Conservation (phyloP, 2,797 vertebrate species). For the Rhinophrynus dorsalis region DNA sequence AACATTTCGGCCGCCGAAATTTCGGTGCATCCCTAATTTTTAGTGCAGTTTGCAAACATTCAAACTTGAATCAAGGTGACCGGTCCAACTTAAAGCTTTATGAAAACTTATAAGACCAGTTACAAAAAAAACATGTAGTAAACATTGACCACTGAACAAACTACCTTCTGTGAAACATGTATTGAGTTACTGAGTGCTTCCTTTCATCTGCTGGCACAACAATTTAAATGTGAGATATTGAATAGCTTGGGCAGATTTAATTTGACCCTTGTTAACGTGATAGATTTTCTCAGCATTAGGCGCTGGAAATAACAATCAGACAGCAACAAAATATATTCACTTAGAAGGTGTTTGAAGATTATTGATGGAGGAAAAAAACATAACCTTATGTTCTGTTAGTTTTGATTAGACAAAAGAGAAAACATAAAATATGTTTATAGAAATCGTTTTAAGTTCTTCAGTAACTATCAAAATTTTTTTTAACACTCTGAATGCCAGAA, state of each 20-base stretch:
- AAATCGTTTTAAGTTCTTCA: too few species aligned
- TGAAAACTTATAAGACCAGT: too few species aligned
- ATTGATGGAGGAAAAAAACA: conserved; percentile 22
- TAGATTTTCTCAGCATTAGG: conserved; percentile 20
- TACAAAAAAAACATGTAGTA: too few species aligned
- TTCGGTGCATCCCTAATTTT: too few species aligned
- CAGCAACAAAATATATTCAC: neutral
- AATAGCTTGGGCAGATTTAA: conserved; percentile 17
- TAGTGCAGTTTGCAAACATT: too few species aligned
- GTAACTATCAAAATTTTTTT: too few species aligned
- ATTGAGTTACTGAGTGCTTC: neutral
- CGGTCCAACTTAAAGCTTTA: too few species aligned
- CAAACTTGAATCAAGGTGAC: too few species aligned
- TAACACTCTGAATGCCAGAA: too few species aligned
- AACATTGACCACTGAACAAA: too few species aligned
- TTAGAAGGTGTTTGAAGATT: conserved; percentile 15
- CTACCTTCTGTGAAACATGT: too few species aligned
- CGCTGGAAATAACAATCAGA: conserved; percentile 8
- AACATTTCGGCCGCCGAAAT: too few species aligned
- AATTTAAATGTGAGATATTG: conserved; percentile 42
- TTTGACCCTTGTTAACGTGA: conserved; percentile 38
- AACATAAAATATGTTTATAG: neutral
- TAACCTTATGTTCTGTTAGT: conserved; percentile 6
- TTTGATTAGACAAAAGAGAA: neutral
- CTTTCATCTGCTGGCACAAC: conserved; percentile 21